phyloP scores from a whole-genome alignment of 2,113 vertebrate genomes.

The Martes martes region DNA sequence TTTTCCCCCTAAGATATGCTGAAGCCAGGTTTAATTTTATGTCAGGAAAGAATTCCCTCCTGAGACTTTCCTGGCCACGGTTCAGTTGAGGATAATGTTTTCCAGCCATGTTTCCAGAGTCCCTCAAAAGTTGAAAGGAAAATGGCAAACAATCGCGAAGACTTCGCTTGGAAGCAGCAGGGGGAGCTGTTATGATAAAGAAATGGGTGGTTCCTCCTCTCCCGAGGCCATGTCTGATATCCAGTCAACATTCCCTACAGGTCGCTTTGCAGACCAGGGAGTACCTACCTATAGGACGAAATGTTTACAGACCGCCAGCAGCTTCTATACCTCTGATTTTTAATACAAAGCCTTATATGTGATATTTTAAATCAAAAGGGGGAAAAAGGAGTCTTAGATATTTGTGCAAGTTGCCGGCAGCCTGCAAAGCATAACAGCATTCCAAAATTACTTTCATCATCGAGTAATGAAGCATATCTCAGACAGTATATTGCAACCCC shows the following conservation, averaged over 20 bases:
- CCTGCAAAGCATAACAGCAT: neutral
- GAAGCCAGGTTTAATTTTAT: conserved; percentile 77
- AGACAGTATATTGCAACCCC: neutral
- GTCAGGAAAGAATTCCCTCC: conserved; percentile 77
- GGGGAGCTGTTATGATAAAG: conserved; percentile 55
- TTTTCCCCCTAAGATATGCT: conserved; percentile 47
- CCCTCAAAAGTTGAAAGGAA: conserved; percentile 52
- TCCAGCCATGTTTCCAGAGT: conserved; percentile 69
- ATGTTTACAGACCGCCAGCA: neutral
- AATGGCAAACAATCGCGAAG: neutral
- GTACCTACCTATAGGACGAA: neutral
- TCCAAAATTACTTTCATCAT: neutral
- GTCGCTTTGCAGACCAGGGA: neutral
- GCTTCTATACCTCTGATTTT: neutral
- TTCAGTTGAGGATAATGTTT: conserved; percentile 76
- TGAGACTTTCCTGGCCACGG: conserved; percentile 72
- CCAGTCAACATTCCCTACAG: neutral
- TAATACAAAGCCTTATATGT: neutral
- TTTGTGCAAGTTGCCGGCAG: neutral
- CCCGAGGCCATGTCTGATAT: neutral
- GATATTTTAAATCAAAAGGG: neutral
- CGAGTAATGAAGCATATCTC: neutral
- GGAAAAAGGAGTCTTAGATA: neutral
- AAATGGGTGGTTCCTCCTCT: neutral
- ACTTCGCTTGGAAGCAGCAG: conserved; percentile 48